A percentile compares a stretch with the other conserved stretches of the same genome.
Evolutionary conservation across 92 coral and sea anemone species (phyloP).

Genomic region (Blastomussa wellsi): DNA sequence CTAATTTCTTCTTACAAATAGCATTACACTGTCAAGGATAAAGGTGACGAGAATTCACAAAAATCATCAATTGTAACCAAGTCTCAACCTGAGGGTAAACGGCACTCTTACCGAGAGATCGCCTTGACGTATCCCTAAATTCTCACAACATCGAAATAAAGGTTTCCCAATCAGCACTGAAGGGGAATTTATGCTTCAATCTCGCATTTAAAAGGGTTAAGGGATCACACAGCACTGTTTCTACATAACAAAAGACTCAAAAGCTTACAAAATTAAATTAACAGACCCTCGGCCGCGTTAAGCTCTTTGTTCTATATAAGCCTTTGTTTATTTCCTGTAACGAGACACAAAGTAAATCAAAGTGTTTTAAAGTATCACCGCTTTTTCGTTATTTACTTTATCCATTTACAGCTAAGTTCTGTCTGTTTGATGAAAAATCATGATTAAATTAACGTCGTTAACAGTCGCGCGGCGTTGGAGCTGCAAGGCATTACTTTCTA

Average conservation of each 20-base stretch:
- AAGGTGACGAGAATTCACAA: neutral
- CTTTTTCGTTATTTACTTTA: neutral
- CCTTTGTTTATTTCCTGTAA: constrained; percentile 42
- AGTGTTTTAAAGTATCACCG: constrained; percentile 21
- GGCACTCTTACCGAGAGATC: neutral
- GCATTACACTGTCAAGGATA: neutral
- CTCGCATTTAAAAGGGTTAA: neutral
- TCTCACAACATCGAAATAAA: neutral
- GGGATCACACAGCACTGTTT: neutral
- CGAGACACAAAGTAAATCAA: constrained; percentile 23
- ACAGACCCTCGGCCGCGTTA: neutral
- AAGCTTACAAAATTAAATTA: neutral
- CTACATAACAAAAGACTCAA: neutral
- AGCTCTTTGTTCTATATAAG: neutral
- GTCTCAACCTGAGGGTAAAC: neutral
- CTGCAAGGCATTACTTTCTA: too few relatives aligned
- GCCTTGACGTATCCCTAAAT: neutral
- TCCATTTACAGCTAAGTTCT: constrained; percentile 7
- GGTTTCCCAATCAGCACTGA: neutral
- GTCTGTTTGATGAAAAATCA: neutral
- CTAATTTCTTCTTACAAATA: neutral
- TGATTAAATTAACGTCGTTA: too few relatives aligned
- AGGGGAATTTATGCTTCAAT: neutral
- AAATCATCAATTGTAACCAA: neutral
- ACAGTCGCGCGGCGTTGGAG: too few relatives aligned